A percentile compares a stretch with the other conserved stretches of the same genome.
phyloP scores from a whole-genome alignment of 2,113 vertebrate species.

The Oryzias celebensis region DNA sequence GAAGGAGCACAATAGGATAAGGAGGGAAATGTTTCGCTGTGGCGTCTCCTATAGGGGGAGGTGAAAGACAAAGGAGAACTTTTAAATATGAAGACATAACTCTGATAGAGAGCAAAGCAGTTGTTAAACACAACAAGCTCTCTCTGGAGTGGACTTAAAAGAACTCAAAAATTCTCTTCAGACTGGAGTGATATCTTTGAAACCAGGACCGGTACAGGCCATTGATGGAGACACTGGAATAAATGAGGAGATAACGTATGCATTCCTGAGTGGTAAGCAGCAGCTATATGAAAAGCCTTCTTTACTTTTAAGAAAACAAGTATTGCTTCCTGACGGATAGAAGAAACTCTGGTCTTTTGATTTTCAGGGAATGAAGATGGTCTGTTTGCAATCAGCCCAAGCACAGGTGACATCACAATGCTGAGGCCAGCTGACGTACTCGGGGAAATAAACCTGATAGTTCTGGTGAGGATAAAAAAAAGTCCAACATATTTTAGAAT shows the following conservation, averaged over 20 bases:
- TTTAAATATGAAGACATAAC: no score
- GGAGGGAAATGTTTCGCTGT: no score
- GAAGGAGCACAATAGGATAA: no score
- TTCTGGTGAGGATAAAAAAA: constrained; percentile 77
- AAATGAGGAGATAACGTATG: constrained; percentile 74
- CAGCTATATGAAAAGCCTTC: neutral
- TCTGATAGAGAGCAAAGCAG: no score
- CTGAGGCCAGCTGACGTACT: constrained; percentile 37
- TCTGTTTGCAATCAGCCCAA: constrained; percentile 68
- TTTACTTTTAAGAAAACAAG: neutral
- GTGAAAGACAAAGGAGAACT: no score
- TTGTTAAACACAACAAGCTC: neutral
- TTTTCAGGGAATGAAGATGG: constrained; percentile 63
- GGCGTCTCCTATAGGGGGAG: no score
- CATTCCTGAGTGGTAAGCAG: constrained; percentile 73
- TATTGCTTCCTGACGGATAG: neutral
- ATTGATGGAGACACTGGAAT: constrained; percentile 81
- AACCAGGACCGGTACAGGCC: constrained; percentile 80
- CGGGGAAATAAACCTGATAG: constrained; percentile 61
- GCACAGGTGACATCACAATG: constrained; percentile 82
- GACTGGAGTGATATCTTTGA: constrained; percentile 62
- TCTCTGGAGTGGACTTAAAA: neutral
- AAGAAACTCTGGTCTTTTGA: constrained; percentile 16
- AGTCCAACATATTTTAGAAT: no score
- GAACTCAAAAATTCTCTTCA: constrained; percentile 50